Conservation (phyloP, 2,888 invertebrate genomes). For the Cyclophora albipunctata region DNA sequence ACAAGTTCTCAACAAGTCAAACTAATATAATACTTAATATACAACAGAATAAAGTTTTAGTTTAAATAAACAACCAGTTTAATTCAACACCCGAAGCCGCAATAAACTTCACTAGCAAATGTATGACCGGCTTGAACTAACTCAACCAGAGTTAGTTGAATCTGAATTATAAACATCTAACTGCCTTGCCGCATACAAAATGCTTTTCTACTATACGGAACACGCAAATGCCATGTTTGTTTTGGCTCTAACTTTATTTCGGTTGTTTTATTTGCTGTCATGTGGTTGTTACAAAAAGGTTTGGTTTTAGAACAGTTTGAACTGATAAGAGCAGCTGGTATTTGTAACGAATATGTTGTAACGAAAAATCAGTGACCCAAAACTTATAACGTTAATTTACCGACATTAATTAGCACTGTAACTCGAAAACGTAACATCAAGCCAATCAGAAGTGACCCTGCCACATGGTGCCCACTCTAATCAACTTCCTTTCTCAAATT, state of each 20-base stretch:
- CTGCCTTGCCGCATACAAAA: conserved; percentile 6
- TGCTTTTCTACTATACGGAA: no score
- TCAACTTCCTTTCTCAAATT: conserved; percentile 46
- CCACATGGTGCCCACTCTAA: conserved; percentile 23
- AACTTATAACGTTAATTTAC: no score
- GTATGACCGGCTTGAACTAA: conserved; percentile 6
- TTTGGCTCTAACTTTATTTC: no score
- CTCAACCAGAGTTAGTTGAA: conserved; percentile 6
- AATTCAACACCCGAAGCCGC: conserved; percentile 12
- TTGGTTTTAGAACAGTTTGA: no score
- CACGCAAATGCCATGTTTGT: no score
- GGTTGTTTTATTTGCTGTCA: no score
- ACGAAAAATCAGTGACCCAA: no score
- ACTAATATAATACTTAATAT: not conserved
- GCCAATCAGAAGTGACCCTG: not conserved
- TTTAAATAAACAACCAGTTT: conserved; percentile 12
- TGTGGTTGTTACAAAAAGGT: no score
- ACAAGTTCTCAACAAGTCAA: not conserved
- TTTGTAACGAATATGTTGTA: no score
- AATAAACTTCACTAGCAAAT: conserved; percentile 9
- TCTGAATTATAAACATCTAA: conserved; percentile 12
- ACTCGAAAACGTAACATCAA: no score
- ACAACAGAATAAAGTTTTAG: conserved; percentile 6
- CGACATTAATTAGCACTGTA: no score
- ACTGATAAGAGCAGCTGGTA: no score